Percentiles rank a stretch among this genome's conserved stretches.
phyloP scores from a whole-genome alignment of 1,140 invertebrate species.

The Anagrus nilaparvatae region DNA sequence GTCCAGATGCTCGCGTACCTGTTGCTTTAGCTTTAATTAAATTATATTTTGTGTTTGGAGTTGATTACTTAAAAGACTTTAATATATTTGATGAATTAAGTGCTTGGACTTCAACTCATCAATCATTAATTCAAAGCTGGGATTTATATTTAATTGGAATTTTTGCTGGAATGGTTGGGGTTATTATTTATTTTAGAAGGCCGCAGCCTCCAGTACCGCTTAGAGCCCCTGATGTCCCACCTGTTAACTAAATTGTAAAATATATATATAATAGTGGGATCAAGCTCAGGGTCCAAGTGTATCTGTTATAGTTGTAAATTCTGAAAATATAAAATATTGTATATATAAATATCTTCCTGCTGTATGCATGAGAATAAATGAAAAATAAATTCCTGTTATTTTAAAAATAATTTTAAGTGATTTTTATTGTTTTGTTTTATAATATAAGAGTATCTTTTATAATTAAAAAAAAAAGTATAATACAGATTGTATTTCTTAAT shows the following conservation, averaged over 20 bases:
- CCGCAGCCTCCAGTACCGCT: conserved; percentile 37
- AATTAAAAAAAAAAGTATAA: too few species aligned
- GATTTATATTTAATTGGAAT: conserved; percentile 84
- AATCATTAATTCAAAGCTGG: conserved; percentile 74
- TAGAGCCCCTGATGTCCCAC: conserved; percentile 15
- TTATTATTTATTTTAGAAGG: conserved; percentile 67
- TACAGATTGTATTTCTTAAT: too few species aligned
- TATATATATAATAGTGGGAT: neutral
- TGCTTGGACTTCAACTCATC: conserved; percentile 37
- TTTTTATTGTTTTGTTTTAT: too few species aligned
- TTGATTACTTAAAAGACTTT: conserved; percentile 63
- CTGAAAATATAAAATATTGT: too few species aligned
- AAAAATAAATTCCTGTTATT: too few species aligned
- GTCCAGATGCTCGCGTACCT: conserved; percentile 87
- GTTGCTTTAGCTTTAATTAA: conserved; percentile 88
- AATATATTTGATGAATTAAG: conserved; percentile 34
- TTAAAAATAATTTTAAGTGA: too few species aligned
- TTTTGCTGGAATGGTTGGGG: conserved; percentile 69
- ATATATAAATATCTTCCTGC: too few species aligned
- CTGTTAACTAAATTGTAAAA: conserved; percentile 23
- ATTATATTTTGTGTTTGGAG: conserved; percentile 67
- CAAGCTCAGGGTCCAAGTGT: conserved; percentile 4
- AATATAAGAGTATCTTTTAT: too few species aligned
- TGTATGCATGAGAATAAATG: too few species aligned
- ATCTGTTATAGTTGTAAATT: too few species aligned